Base-by-base conservation (phyloP, 2,113 vertebrate genomes). In the Ptyas mucosa region DNA sequence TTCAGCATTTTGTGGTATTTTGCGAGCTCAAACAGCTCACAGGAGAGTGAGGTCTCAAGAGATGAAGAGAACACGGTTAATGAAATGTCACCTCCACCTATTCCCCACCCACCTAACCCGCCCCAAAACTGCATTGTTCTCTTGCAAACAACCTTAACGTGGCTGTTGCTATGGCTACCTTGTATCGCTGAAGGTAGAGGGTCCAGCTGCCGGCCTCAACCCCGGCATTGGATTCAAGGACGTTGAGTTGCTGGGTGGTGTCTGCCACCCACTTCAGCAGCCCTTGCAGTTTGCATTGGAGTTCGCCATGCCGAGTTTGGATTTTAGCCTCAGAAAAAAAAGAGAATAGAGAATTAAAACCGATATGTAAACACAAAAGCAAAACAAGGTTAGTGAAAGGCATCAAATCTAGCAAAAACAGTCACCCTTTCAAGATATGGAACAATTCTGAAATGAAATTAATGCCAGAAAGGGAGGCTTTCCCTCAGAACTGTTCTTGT, bases 201-300 rank as follows among this genome's bases (percentile, higher is more conserved):
- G 90, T 97, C 92, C 97, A 95, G 95, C 89, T 96, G 94, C 58
- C 90, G 2, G 1, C 90, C 14, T 95, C 93, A 0, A 34, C 85
- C 23, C 1, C 90, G 3, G 10, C 95, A 87, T 12, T 69, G 58
- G 0, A 86, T 23, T 94, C 96, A 0, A 93, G 90, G 92, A 69
- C 61, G 0, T 93, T 95, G 94, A 98, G 95, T 0, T 34, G 85
- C 91, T 57, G 93, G 0, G n/a, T 8, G 0, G 95, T 97, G 89
- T 97, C 94, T 6, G 23, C 97, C 91, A 99, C 93, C 98, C 98
- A 99, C 61, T 95, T 85, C 88, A 98, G 97, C 93, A 99, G 97
- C 91, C 96, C 94, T 91, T 98, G 97, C 12, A 99, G 98, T 87
- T 57, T 96, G 21, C 58, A 93, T 95, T 98, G 97, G 20, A 98